Percentiles rank a stretch among this genome's conserved stretches.
Evolutionary conservation across 2,888 invertebrate species (phyloP).

Genomic region (Rugalucina vietnamica): DNA sequence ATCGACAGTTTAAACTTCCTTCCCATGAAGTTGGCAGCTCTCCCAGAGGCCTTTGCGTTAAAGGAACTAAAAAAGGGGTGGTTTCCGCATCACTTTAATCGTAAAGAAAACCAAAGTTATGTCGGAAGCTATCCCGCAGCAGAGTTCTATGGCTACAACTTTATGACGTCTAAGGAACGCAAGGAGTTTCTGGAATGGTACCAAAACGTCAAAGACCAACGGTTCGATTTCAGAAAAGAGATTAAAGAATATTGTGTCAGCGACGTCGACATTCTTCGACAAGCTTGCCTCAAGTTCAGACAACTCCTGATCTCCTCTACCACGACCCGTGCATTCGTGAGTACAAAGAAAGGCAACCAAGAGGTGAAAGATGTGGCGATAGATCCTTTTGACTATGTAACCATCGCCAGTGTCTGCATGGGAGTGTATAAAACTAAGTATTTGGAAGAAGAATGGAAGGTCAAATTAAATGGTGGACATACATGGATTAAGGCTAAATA

Average conservation of each 20-base stretch:
- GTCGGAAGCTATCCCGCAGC: conserved; percentile 50
- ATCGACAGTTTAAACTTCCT: conserved; percentile 61
- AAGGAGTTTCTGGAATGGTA: conserved; percentile 22
- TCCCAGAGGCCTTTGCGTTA: conserved; percentile 55
- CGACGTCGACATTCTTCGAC: no score
- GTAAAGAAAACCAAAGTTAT: conserved; percentile 50
- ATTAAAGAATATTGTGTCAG: no score
- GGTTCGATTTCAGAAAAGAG: no score
- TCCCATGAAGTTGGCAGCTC: conserved; percentile 48
- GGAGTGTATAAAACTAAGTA: conserved; percentile 33
- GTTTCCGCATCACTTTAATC: conserved; percentile 61
- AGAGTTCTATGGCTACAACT: conserved; percentile 44
- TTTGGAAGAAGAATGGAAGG: conserved; percentile 24
- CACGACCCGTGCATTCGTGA: neutral
- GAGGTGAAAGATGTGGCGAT: conserved; percentile 25
- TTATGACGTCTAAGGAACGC: conserved; percentile 32
- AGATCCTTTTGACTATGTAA: conserved; percentile 44
- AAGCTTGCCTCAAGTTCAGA: no score
- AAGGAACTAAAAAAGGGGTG: conserved; percentile 55
- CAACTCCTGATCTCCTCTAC: no score
- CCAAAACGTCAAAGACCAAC: no score
- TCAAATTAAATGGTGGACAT: conserved; percentile 8
- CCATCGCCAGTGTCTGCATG: conserved; percentile 47
- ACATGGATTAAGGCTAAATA: conserved; percentile 10
- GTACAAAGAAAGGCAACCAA: neutral